phyloP scores from a whole-genome alignment of 1,140 invertebrate genomes.

The Drosophila ogumai region DNA sequence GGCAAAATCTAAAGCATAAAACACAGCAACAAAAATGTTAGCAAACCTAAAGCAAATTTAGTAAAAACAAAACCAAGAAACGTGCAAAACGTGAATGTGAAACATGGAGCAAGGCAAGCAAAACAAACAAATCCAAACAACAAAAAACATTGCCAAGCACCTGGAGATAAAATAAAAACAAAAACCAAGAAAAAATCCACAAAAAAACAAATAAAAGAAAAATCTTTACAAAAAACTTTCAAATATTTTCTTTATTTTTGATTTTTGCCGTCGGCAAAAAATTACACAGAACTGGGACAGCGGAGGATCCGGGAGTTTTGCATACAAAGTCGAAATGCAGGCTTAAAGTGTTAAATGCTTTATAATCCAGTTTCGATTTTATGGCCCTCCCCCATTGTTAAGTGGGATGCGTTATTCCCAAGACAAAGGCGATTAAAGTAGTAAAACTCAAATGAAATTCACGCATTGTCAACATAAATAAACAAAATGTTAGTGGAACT shows the following conservation, averaged over 20 bases:
- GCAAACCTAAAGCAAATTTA: conserved; percentile 80
- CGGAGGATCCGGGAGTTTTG: conserved; percentile 6
- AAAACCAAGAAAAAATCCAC: conserved; percentile 62
- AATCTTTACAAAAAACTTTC: conserved; percentile 77
- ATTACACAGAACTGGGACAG: neutral
- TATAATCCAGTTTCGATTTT: conserved; percentile 34
- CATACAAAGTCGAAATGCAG: conserved; percentile 19
- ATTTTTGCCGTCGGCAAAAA: conserved; percentile 59
- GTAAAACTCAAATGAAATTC: conserved; percentile 38
- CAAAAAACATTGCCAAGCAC: conserved; percentile 49
- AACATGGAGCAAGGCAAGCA: conserved; percentile 46
- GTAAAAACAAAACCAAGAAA: conserved; percentile 68
- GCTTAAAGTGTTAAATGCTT: conserved; percentile 12
- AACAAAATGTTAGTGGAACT: conserved; percentile 10
- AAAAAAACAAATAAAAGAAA: conserved; percentile 82
- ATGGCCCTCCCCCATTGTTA: conserved; percentile 16
- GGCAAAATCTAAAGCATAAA: conserved; percentile 62
- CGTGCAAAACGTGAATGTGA: conserved; percentile 54
- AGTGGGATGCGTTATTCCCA: conserved; percentile 17
- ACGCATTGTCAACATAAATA: conserved; percentile 41
- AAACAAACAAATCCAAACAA: conserved; percentile 41
- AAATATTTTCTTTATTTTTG: conserved; percentile 24
- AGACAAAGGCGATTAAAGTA: conserved; percentile 38
- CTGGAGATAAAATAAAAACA: conserved; percentile 57
- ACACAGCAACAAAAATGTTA: conserved; percentile 72